Evolutionary conservation across 2,113 vertebrate genomes (phyloP).

Genomic region (Columbina picui): DNA sequence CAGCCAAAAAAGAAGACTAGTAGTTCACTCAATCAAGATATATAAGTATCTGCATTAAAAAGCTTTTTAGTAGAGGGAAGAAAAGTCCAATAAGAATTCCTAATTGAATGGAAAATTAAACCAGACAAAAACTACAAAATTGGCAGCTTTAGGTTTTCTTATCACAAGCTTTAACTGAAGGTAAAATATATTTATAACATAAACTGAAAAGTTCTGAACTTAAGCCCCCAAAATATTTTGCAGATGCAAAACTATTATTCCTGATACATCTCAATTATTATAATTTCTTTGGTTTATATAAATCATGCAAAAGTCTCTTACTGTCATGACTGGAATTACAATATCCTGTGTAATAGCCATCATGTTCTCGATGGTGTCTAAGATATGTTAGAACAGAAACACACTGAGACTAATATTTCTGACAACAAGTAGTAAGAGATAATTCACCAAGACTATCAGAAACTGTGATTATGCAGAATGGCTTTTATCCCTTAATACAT

Average conservation of each 20-base stretch:
- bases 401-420: neutral
- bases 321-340: neutral
- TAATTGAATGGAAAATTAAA: neutral
- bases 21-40: neutral
- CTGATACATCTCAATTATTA: neutral
- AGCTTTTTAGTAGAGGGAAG: neutral
- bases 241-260: neutral
- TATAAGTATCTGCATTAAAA: neutral
- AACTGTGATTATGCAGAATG: neutral
- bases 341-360: neutral
- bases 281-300: neutral
- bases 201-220: neutral
- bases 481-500: neutral
- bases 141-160: neutral
- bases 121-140: neutral
- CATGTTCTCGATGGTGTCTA: neutral
- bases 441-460: neutral
- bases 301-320: neutral
- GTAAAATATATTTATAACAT: neutral
- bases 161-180: neutral
- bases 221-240: neutral
- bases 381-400: neutral
- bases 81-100: neutral
- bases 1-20: neutral
- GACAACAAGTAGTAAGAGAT: neutral